Evolutionary conservation across 2,888 invertebrate species (phyloP).

Genomic region (Eumacrocentrus americanus): DNA sequence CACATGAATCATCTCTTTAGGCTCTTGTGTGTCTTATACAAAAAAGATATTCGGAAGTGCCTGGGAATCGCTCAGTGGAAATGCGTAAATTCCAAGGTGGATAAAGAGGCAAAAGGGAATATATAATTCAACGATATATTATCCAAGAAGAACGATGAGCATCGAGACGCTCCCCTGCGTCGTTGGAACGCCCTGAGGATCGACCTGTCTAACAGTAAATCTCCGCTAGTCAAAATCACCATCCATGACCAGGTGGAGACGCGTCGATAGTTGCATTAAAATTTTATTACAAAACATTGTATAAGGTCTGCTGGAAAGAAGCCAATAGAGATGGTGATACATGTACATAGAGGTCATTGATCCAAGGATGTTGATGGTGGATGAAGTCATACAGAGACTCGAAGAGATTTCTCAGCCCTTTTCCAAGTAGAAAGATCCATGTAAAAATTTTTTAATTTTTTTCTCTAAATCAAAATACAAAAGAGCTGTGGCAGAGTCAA

Average conservation of each 20-base stretch:
- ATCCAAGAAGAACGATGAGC: conserved; percentile 1
- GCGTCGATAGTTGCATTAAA: conserved; percentile 29
- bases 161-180: conserved; percentile 20
- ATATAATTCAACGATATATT: conserved; percentile 1
- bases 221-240: conserved; percentile 25
- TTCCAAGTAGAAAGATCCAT: background rate
- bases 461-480: background rate
- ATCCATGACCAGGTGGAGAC: conserved; percentile 29
- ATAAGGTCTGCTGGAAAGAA: background rate
- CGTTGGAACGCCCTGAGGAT: conserved; percentile 19
- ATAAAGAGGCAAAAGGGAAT: background rate
- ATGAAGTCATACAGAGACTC: conserved; percentile 3
- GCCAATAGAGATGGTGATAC: too few relatives aligned
- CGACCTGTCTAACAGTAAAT: conserved; percentile 27
- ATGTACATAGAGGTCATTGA: conserved; percentile 20
- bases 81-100: conserved; percentile 6
- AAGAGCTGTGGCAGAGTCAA: background rate
- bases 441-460: background rate
- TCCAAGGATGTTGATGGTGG: conserved; percentile 5
- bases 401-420: background rate
- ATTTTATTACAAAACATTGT: conserved; percentile 4
- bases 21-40: too few relatives aligned
- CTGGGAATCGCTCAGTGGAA: background rate
- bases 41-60: conserved; percentile 2
- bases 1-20: conserved; percentile 43